phyloP scores from a whole-genome alignment of 2,888 invertebrate species.

The Scaptomyza parva region DNA sequence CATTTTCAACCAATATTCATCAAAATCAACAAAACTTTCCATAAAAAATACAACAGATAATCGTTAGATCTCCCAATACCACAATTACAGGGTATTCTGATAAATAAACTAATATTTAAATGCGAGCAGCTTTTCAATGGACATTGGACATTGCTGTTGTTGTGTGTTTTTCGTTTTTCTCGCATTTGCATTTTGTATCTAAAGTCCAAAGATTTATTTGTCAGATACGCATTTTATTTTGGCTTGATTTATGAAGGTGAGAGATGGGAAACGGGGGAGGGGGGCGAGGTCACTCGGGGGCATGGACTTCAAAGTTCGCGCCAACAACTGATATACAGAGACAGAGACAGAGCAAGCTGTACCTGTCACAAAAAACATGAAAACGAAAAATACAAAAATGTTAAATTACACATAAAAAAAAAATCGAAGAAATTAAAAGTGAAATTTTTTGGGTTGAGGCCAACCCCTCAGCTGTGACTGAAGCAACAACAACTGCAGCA shows the following conservation, averaged over 20 bases:
- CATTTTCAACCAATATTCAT: too few relatives aligned
- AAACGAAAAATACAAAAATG: constrained; percentile 5
- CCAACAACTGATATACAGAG: constrained; percentile 31
- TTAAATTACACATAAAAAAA: constrained; percentile 10
- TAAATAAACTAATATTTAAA: constrained; percentile 37
- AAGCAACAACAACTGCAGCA: background rate
- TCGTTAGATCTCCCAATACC: too few relatives aligned
- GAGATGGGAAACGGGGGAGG: background rate
- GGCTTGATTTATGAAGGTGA: constrained; percentile 68
- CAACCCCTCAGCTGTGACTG: too few relatives aligned
- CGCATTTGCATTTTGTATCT: constrained; percentile 62
- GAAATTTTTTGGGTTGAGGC: constrained; percentile 6
- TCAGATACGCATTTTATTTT: constrained; percentile 58
- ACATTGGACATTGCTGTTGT: constrained; percentile 9
- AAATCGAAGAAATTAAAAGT: constrained; percentile 9
- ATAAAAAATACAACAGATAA: too few relatives aligned
- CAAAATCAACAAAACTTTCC: too few relatives aligned
- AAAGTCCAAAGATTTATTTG: constrained; percentile 64
- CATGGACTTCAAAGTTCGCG: constrained; percentile 29
- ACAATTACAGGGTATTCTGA: constrained; percentile 6
- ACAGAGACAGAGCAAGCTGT: constrained; percentile 32
- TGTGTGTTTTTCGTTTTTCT: constrained; percentile 31
- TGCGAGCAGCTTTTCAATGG: constrained; percentile 27
- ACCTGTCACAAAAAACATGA: constrained; percentile 38
- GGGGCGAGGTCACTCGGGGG: background rate